These are phyloP conservation scores for Zaprionus kolodkinae DNA, from an alignment of 1,140 invertebrate species.

Conservation along the genomic window DNA sequence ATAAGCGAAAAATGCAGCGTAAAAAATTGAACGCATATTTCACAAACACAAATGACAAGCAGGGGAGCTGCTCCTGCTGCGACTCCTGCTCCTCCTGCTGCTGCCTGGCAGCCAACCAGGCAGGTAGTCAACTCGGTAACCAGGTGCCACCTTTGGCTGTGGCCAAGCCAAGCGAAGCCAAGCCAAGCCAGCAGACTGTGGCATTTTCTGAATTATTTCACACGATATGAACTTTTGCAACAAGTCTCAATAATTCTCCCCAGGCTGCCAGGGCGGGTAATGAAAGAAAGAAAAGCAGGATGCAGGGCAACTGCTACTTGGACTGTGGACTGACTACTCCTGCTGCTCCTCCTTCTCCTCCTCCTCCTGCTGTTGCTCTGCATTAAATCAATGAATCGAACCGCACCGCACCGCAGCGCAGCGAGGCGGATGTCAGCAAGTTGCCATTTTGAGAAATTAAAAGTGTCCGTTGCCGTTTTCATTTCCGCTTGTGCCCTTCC, in stretches of 20 bases:
- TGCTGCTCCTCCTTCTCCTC: too few relatives aligned
- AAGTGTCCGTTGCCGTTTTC: conserved; percentile 78
- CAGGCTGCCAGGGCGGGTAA: conserved; percentile 51
- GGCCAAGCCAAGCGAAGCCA: conserved; percentile 4
- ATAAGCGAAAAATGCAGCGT: conserved; percentile 77
- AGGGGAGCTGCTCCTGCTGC: conserved; percentile 10
- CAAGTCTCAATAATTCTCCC: conserved; percentile 76
- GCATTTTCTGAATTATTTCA: conserved; percentile 74
- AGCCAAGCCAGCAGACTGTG: conserved; percentile 35
- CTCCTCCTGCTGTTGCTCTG: conserved; percentile 54
- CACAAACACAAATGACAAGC: conserved; percentile 72
- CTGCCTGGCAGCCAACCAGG: conserved; percentile 13
- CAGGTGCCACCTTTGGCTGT: conserved; percentile 36
- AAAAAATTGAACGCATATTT: conserved; percentile 82
- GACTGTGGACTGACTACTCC: too few relatives aligned
- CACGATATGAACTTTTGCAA: conserved; percentile 77
- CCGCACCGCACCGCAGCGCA: conserved; percentile 11
- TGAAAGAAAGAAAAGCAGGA: conserved; percentile 18
- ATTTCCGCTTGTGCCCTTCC: conserved; percentile 67
- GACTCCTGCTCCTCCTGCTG: too few relatives aligned
- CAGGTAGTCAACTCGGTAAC: conserved; percentile 29
- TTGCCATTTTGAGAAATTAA: conserved; percentile 83
- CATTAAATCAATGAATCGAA: conserved; percentile 80
- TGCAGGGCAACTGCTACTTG: too few relatives aligned
- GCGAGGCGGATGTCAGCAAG: conserved; percentile 70